These are phyloP conservation scores for Diaperis boleti DNA, from an alignment of 2,888 invertebrate species.

Conservation along the genomic window DNA sequence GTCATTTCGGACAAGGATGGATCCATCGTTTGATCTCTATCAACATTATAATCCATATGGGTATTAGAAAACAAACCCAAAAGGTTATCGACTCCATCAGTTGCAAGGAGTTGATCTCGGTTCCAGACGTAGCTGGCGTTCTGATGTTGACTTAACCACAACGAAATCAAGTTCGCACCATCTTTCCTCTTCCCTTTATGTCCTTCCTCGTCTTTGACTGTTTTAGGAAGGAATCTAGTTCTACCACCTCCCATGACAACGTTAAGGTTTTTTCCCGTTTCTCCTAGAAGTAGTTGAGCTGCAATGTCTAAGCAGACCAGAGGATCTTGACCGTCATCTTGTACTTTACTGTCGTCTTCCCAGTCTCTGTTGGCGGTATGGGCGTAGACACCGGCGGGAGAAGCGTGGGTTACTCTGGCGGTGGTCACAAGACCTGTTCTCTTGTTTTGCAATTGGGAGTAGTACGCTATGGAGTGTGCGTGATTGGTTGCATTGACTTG, in stretches of 20 bases:
- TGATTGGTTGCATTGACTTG: slow-evolving; percentile 69
- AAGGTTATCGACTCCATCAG: slow-evolving; percentile 69
- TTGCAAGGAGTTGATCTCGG: slow-evolving; percentile 70
- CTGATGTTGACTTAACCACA: slow-evolving; percentile 72
- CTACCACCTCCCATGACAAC: slow-evolving; percentile 85
- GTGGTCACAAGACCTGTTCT: slow-evolving; percentile 81
- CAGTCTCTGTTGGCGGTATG: slow-evolving; percentile 79
- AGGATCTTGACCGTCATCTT: slow-evolving; percentile 66
- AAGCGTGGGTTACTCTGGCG: slow-evolving; percentile 83
- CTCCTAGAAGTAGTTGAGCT: slow-evolving; percentile 74
- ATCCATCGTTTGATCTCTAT: slow-evolving; percentile 69
- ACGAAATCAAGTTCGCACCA: slow-evolving; percentile 74
- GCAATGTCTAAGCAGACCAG: slow-evolving; percentile 77
- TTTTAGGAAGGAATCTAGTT: slow-evolving; percentile 73
- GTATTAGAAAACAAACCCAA: slow-evolving; percentile 55
- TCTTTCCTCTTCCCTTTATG: slow-evolving; percentile 72
- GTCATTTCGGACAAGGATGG: slow-evolving; percentile 88
- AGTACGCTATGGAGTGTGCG: slow-evolving; percentile 75
- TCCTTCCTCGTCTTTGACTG: slow-evolving; percentile 67
- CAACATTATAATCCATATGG: slow-evolving; percentile 72
- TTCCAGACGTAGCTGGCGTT: slow-evolving; percentile 70
- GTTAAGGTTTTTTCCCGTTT: slow-evolving; percentile 77
- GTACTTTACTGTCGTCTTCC: slow-evolving; percentile 77
- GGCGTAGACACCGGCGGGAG: slow-evolving; percentile 81
- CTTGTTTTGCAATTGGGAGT: slow-evolving; percentile 77